Evolutionary conservation across 2,797 vertebrate genomes (phyloP).

Genomic region (Sebastiscus albofasciatus): DNA sequence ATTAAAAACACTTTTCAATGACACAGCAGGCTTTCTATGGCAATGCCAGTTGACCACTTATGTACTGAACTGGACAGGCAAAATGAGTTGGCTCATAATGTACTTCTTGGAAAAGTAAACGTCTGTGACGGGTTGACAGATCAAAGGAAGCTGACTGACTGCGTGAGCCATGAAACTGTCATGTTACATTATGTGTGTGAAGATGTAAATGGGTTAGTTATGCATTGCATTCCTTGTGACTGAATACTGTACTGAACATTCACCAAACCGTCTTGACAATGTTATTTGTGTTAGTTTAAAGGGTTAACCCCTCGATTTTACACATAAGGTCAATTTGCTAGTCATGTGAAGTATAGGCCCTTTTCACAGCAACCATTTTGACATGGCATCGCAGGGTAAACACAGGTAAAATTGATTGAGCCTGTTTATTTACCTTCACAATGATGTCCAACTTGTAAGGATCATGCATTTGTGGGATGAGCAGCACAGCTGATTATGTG

Average conservation of each 20-base stretch:
- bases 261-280: background rate
- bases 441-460: too few species aligned
- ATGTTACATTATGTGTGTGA: background rate
- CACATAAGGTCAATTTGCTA: background rate
- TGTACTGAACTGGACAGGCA: background rate
- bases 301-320: background rate
- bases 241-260: background rate
- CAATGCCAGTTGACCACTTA: background rate
- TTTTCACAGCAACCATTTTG: too few species aligned
- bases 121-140: background rate
- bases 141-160: background rate
- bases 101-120: background rate
- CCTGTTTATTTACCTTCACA: too few species aligned
- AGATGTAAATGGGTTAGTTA: background rate
- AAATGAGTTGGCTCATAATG: background rate
- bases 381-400: too few species aligned
- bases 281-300: background rate
- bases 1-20: slow-evolving; percentile 37
- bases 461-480: too few species aligned
- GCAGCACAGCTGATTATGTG: too few species aligned
- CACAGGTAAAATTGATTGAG: too few species aligned
- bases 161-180: background rate
- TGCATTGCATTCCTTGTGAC: background rate
- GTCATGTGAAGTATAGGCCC: background rate
- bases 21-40: slow-evolving; percentile 3